Conservation (phyloP, 2,888 invertebrate genomes). For the Trissolcus japonicus region DNA sequence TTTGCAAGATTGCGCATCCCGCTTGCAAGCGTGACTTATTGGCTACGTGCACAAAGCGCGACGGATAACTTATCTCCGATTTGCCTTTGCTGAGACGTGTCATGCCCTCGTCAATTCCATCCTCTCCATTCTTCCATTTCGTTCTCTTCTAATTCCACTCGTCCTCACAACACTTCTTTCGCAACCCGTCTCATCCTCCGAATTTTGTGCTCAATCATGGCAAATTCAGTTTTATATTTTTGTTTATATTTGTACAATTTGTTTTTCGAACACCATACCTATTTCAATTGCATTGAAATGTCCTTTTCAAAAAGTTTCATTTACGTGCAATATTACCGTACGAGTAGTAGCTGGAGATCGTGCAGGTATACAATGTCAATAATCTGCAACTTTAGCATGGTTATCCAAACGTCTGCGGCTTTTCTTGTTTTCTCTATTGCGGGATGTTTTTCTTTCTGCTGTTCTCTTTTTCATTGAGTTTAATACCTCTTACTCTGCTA, state of each 20-base stretch:
- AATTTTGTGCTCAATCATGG: no score
- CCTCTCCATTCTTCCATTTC: slow-evolving; percentile 4
- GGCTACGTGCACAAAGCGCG: slow-evolving; percentile 56
- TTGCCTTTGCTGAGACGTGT: slow-evolving; percentile 51
- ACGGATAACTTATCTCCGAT: slow-evolving; percentile 55
- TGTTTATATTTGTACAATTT: no score
- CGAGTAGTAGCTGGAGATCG: no score
- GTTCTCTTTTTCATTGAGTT: background rate
- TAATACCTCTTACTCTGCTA: slow-evolving; percentile 5
- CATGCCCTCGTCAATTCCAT: slow-evolving; percentile 36
- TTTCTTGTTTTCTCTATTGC: slow-evolving; percentile 1
- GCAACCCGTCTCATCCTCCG: background rate
- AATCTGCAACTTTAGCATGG: no score
- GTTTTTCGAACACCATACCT: no score
- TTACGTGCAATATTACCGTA: no score
- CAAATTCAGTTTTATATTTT: no score
- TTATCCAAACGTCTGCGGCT: background rate
- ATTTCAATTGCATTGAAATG: no score
- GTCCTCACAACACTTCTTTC: background rate
- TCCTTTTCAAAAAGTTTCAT: no score
- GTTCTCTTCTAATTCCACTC: slow-evolving; percentile 12
- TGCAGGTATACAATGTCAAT: no score
- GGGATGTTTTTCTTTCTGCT: slow-evolving; percentile 1
- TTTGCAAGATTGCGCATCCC: slow-evolving; percentile 57
- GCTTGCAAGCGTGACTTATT: slow-evolving; percentile 61